A percentile compares a stretch with the other conserved stretches of the same genome.
Evolutionary conservation across 2,797 vertebrate species (phyloP).

Genomic region (Sarcophilus harrisii): DNA sequence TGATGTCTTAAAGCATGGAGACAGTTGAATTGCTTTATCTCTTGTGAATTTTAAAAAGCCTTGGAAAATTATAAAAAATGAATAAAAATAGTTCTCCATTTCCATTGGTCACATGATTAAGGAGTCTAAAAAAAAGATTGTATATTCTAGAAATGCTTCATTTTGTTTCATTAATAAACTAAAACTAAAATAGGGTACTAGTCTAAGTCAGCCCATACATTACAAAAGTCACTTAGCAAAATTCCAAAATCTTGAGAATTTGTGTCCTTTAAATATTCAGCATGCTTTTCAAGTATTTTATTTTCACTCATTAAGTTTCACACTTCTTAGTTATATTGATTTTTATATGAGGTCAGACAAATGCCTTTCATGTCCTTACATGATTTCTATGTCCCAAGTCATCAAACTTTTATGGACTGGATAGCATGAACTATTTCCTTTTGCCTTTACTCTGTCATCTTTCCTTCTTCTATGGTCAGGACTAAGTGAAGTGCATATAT

Average conservation of each 20-base stretch:
- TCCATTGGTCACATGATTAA: no score
- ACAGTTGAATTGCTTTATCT: no score
- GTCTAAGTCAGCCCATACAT: neutral
- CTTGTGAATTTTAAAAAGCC: no score
- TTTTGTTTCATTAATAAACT: neutral
- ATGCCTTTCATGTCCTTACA: neutral
- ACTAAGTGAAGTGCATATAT: no score
- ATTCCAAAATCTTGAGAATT: neutral
- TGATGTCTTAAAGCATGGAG: no score
- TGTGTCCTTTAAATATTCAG: neutral
- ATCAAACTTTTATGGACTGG: neutral
- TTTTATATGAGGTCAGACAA: neutral
- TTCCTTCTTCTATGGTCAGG: no score
- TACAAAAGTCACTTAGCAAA: neutral
- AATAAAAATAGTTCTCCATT: no score
- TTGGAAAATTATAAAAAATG: no score
- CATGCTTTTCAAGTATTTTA: no score
- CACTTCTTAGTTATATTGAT: neutral
- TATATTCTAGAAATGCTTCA: no score
- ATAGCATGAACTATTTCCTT: neutral
- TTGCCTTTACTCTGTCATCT: neutral
- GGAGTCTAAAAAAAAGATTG: no score
- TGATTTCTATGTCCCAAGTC: neutral
- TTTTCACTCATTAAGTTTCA: neutral
- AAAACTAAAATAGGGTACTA: neutral